Base-by-base conservation (phyloP, 35 echinoderm and acorn worm genomes). In the Hemicentrotus pulcherrimus region DNA sequence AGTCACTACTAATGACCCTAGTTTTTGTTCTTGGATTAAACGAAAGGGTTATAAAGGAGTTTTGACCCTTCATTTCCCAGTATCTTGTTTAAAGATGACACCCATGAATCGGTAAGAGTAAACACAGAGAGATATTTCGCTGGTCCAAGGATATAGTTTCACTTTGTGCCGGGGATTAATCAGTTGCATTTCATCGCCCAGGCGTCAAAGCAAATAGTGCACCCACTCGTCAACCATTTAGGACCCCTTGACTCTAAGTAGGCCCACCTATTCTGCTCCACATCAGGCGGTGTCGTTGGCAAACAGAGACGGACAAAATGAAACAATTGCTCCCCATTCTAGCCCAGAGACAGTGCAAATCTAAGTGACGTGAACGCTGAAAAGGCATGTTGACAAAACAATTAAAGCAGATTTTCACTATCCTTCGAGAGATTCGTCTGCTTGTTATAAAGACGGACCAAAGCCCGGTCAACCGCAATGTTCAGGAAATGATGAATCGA, bases 1-100 rank as follows among this genome's bases (percentile, higher is more conserved):
- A 90, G 32, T 45, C 88, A 90, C 88, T 90, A 13, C 88, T 90
- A 90, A 90, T 90, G 88, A 89, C 33, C 32, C 32, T 46, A 45
- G 3, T 18, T 45, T 45, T 90, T 90, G 88, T 90, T 90, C 32
- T 90, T 24, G 88, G 88, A 90, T 90, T 90, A 45, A 90, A 15
- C 9, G 88, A 5, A 15, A 2, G 12, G 88, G 31, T 33, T 28
- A 70, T 59, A 70, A 70, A 70, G 61, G 2, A 70, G 22, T 70
- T 70, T 7, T 19, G 32, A 46, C 4, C 87, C 32, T 45, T 31
- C 18, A 46, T 41, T 90, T 19, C 46, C n/a, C 46, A 90, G 46
- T 90, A 47, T 33, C 46, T 90, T 90, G 32, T 47, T 90, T 45
- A 90, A 6, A 90, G 32, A 90, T 47, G 88, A 90, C 88, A 33